Percentiles rank a stretch among this genome's conserved stretches.
These are phyloP conservation scores for Ormyrus nitidulus DNA, from an alignment of 2,888 invertebrate species.

Conservation along the genomic window DNA sequence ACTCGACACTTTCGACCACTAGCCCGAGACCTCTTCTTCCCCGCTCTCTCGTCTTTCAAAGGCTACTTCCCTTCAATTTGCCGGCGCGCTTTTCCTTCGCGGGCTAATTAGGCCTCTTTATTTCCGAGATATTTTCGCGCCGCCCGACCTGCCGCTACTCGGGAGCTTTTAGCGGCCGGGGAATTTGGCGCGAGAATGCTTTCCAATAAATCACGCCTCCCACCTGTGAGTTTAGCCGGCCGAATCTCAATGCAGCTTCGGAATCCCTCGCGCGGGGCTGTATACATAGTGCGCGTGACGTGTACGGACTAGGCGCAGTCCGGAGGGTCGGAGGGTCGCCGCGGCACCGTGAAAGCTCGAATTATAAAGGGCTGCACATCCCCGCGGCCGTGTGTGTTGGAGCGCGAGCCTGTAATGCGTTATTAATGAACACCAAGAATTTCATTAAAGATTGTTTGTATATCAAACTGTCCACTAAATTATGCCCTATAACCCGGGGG, in stretches of 20 bases:
- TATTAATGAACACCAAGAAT: slow-evolving; percentile 83
- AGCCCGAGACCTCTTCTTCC: slow-evolving; percentile 50
- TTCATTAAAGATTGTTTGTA: slow-evolving; percentile 82
- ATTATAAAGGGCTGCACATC: slow-evolving; percentile 58
- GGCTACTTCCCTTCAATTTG: slow-evolving; percentile 31
- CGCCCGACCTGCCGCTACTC: background rate
- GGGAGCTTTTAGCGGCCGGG: slow-evolving; percentile 4
- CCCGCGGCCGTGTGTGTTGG: slow-evolving; percentile 29
- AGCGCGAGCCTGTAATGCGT: slow-evolving; percentile 77
- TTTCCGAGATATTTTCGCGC: background rate
- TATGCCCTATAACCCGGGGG: slow-evolving; percentile 74
- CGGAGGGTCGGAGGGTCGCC: background rate
- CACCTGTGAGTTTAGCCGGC: slow-evolving; percentile 42
- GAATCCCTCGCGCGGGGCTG: slow-evolving; percentile 2
- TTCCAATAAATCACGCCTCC: slow-evolving; percentile 47
- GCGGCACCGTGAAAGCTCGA: slow-evolving; percentile 54
- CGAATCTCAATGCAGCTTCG: slow-evolving; percentile 44
- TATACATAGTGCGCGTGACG: background rate
- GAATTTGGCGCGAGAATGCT: slow-evolving; percentile 38
- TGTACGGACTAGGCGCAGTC: background rate
- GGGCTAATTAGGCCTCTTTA: slow-evolving; percentile 1
- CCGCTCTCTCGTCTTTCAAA: slow-evolving; percentile 50
- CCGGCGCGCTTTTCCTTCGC: background rate
- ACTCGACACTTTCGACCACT: slow-evolving; percentile 57
- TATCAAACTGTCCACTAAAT: slow-evolving; percentile 81